A percentile compares a stretch with the other conserved stretches of the same genome.
phyloP scores from a whole-genome alignment of 2,888 invertebrate species.

The Baccha elongata region DNA sequence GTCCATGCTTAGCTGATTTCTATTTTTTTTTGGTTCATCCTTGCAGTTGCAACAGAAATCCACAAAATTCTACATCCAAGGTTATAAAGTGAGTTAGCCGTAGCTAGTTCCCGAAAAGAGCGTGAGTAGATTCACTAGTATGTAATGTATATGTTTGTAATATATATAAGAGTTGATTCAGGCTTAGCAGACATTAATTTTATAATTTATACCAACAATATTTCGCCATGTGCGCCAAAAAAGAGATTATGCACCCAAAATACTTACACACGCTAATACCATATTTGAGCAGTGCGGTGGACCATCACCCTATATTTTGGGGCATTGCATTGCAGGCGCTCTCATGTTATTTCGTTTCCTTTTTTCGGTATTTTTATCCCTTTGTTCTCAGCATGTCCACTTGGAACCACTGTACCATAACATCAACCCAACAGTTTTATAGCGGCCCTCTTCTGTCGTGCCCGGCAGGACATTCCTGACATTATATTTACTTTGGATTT shows the following conservation, averaged over 20 bases:
- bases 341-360: constrained; percentile 11
- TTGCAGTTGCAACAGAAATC: constrained; percentile 63
- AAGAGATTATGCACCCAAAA: constrained; percentile 71
- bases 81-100: constrained; percentile 64
- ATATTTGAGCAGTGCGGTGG: constrained; percentile 72
- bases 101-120: constrained; percentile 55
- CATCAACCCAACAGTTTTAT: constrained; percentile 57
- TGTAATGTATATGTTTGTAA: not conserved
- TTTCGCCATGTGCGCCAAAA: constrained; percentile 73
- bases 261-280: constrained; percentile 70
- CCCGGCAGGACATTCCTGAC: constrained; percentile 52
- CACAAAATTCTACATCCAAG: constrained; percentile 70
- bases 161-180: constrained; percentile 61
- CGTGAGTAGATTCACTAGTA: constrained; percentile 19
- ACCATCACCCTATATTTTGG: constrained; percentile 58
- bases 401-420: constrained; percentile 70
- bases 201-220: constrained; percentile 74
- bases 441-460: constrained; percentile 16
- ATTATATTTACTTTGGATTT: constrained; percentile 72
- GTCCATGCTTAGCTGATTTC: constrained; percentile 60
- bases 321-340: constrained; percentile 58
- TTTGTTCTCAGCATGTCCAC: constrained; percentile 70
- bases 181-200: constrained; percentile 73
- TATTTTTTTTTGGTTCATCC: constrained; percentile 13
- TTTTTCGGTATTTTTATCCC: constrained; percentile 51